Percentiles rank a stretch among this genome's conserved stretches.
Conservation (phyloP, 2,797 vertebrate genomes). For the Sebastes alutus region DNA sequence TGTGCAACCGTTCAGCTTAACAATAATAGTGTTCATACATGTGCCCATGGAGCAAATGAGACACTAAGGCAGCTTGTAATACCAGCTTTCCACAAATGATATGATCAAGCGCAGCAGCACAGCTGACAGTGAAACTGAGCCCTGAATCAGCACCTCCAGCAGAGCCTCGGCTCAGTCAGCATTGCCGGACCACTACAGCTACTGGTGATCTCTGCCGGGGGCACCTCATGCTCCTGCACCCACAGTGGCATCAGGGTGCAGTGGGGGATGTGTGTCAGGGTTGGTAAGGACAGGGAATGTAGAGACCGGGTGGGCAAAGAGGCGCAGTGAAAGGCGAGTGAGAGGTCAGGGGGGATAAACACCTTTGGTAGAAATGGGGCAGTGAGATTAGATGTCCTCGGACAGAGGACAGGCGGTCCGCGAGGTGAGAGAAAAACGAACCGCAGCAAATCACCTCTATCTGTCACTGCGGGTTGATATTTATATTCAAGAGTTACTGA, state of each 20-base stretch:
- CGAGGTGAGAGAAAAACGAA: constrained; percentile 67
- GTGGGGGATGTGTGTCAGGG: constrained; percentile 12
- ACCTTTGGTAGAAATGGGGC: constrained; percentile 74
- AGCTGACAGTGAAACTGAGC: constrained; percentile 58
- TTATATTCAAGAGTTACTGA: constrained; percentile 55
- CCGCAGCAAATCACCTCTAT: constrained; percentile 55
- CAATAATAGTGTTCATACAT: constrained; percentile 23
- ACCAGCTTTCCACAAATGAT: constrained; percentile 40
- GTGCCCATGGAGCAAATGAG: constrained; percentile 16
- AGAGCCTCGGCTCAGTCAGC: constrained; percentile 38
- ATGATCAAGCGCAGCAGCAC: constrained; percentile 46
- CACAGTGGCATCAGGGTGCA: constrained; percentile 20
- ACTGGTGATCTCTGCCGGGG: constrained; percentile 33
- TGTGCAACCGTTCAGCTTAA: constrained; percentile 6
- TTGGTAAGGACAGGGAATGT: constrained; percentile 24
- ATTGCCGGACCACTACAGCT: constrained; percentile 19
- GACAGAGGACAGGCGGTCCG: constrained; percentile 65
- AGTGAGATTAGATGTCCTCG: constrained; percentile 81
- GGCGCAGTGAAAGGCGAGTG: constrained; percentile 59
- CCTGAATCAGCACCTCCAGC: constrained; percentile 67
- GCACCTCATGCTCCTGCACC: constrained; percentile 1
- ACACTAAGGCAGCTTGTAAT: constrained; percentile 40
- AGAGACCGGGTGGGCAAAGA: constrained; percentile 31
- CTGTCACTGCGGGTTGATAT: constrained; percentile 56
- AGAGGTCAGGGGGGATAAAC: constrained; percentile 80